These are phyloP conservation scores for Dermolepida albohirtum DNA, from an alignment of 2,888 invertebrate species.

Conservation along the genomic window DNA sequence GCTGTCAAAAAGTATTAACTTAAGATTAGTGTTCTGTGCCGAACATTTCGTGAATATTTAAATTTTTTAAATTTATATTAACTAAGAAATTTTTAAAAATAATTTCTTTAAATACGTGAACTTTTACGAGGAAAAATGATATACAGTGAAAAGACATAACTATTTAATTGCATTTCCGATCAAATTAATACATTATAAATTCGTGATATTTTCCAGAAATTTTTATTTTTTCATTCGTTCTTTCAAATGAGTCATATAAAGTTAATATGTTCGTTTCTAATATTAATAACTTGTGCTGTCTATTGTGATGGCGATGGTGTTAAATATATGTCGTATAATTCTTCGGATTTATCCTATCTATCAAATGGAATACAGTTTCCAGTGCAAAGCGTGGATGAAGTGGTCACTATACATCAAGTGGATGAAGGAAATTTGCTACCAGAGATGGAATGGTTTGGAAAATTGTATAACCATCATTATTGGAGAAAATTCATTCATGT, in stretches of 20 bases:
- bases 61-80: slow-evolving; percentile 4
- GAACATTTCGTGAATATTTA: not conserved
- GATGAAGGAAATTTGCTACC: slow-evolving; percentile 55
- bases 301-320: slow-evolving; percentile 39
- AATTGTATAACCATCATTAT: slow-evolving; percentile 74
- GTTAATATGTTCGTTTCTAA: slow-evolving; percentile 43
- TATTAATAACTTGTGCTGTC: slow-evolving; percentile 40
- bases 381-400: slow-evolving; percentile 52
- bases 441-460: slow-evolving; percentile 74
- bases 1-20: slow-evolving; percentile 20
- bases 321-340: slow-evolving; percentile 56
- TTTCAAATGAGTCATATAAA: slow-evolving; percentile 43
- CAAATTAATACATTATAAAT: not conserved
- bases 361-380: slow-evolving; percentile 64
- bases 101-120: not conserved
- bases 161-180: not conserved
- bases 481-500: slow-evolving; percentile 63
- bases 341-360: slow-evolving; percentile 62
- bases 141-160: slow-evolving; percentile 43
- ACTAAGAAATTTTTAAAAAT: too few relatives aligned
- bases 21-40: slow-evolving; percentile 9
- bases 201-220: not conserved
- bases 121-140: slow-evolving; percentile 8
- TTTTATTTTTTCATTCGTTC: slow-evolving; percentile 5
- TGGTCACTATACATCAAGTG: slow-evolving; percentile 4